phyloP scores from a whole-genome alignment of 1,140 invertebrate species.

The Eupeodes corollae region DNA sequence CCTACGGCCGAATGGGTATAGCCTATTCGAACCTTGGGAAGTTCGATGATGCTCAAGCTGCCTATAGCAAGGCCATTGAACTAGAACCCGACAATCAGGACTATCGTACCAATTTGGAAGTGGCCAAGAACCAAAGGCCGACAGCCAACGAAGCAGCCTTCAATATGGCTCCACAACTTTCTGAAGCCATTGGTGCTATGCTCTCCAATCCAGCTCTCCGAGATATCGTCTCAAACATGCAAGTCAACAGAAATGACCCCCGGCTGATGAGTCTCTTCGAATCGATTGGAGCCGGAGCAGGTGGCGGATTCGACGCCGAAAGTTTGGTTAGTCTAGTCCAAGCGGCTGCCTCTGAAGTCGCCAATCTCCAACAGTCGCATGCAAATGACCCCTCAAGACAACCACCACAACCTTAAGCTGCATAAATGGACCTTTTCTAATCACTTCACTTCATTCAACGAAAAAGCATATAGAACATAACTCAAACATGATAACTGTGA shows the following conservation, averaged over 20 bases:
- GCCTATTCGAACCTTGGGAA: slow-evolving; percentile 75
- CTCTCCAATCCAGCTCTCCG: slow-evolving; percentile 24
- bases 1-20: slow-evolving; percentile 86
- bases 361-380: too few relatives aligned
- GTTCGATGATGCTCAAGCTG: slow-evolving; percentile 69
- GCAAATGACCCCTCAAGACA: too few relatives aligned
- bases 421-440: too few relatives aligned
- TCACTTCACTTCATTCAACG: too few relatives aligned
- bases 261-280: slow-evolving; percentile 26
- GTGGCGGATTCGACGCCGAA: slow-evolving; percentile 1
- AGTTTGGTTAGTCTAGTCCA: too few relatives aligned
- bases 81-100: slow-evolving; percentile 88
- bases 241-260: slow-evolving; percentile 11
- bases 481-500: too few relatives aligned
- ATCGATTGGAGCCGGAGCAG: slow-evolving; percentile 17
- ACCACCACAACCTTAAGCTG: too few relatives aligned
- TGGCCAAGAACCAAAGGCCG: slow-evolving; percentile 56
- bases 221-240: slow-evolving; percentile 25
- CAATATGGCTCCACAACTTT: slow-evolving; percentile 17
- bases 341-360: too few relatives aligned
- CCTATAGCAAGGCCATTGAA: slow-evolving; percentile 78
- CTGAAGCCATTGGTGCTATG: slow-evolving; percentile 24
- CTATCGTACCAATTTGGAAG: slow-evolving; percentile 75
- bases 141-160: background rate
- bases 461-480: too few relatives aligned